Conservation (phyloP, 2,113 vertebrate genomes). For the Gymnorhina tibicen region DNA sequence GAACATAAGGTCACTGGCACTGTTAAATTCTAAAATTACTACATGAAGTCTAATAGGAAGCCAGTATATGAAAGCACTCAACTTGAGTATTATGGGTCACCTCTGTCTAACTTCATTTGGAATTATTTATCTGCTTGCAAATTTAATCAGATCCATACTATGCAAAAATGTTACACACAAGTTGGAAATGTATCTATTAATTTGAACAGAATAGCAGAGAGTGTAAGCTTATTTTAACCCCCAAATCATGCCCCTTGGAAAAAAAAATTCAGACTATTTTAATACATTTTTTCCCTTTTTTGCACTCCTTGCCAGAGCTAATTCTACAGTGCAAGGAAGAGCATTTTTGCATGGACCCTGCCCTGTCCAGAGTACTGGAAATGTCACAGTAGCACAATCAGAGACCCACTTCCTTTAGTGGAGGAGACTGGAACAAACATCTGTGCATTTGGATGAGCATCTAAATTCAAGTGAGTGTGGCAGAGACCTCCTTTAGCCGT, state of each 20-base stretch:
- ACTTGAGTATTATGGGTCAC: not conserved
- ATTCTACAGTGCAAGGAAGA: not conserved
- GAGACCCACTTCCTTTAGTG: not conserved
- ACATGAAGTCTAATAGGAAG: not conserved
- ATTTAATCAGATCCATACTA: not conserved
- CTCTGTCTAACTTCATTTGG: not conserved
- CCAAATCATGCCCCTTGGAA: not conserved
- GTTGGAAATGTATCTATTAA: not conserved
- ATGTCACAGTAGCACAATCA: not conserved
- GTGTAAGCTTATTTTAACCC: not conserved
- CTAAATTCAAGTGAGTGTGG: not conserved
- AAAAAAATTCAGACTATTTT: not conserved
- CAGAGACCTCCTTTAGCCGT: not conserved
- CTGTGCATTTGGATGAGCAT: not conserved
- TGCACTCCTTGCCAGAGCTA: not conserved
- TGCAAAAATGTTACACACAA: not conserved
- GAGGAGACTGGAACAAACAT: not conserved
- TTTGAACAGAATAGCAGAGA: not conserved
- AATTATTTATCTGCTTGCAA: not conserved
- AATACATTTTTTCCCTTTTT: not conserved
- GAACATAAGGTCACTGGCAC: not conserved
- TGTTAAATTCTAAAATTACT: not conserved
- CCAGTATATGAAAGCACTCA: not conserved
- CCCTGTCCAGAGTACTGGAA: conserved; percentile 15
- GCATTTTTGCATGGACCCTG: not conserved